Conservation (phyloP, 2,113 vertebrate genomes). For the Galeopterus variegatus region DNA sequence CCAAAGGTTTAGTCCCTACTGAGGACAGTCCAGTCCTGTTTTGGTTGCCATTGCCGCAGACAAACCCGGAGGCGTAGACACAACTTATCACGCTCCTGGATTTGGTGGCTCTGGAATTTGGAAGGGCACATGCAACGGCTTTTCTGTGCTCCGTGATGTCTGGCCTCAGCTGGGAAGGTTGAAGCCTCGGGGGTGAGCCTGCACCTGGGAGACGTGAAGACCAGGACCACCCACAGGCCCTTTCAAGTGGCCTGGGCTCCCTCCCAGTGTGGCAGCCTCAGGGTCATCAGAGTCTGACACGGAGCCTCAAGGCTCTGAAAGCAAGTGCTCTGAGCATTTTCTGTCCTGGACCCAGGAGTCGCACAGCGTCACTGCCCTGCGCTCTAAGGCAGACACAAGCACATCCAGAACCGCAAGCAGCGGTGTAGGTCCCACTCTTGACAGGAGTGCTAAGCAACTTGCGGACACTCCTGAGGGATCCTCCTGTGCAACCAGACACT, state of each 20-base stretch:
- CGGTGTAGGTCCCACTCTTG: not conserved
- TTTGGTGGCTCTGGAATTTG: not conserved
- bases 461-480: not conserved
- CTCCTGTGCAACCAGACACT: not conserved
- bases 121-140: not conserved
- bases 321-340: not conserved
- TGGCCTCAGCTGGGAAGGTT: not conserved
- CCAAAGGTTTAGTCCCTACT: not conserved
- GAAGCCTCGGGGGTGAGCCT: not conserved
- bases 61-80: fast-evolving
- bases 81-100: not conserved
- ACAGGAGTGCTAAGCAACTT: not conserved
- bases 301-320: not conserved
- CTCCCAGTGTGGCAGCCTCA: not conserved
- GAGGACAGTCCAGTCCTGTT: not conserved
- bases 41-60: not conserved
- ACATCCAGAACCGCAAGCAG: not conserved
- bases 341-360: no score
- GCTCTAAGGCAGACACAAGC: not conserved
- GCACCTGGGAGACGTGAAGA: not conserved
- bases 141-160: not conserved
- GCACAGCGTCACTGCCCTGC: fast-evolving
- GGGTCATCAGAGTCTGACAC: not conserved
- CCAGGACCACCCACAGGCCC: not conserved
- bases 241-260: not conserved